phyloP scores from a whole-genome alignment of 2,113 vertebrate species.

The Lucifuga dentata region DNA sequence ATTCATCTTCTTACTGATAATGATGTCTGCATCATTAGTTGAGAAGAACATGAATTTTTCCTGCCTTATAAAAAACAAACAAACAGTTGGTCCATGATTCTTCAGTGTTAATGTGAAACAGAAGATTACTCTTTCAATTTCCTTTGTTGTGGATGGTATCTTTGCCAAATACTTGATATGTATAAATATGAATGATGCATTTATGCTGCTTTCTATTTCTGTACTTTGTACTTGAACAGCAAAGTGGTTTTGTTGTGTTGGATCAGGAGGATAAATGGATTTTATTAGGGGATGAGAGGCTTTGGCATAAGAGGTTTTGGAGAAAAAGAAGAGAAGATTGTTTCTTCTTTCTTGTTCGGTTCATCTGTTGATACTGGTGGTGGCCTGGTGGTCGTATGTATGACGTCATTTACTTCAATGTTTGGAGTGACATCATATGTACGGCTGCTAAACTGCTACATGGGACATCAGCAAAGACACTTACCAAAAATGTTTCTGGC shows the following conservation, averaged over 20 bases:
- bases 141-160: conserved; percentile 14
- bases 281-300: background rate
- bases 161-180: conserved; percentile 1
- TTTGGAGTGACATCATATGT: conserved; percentile 99
- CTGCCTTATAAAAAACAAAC: background rate
- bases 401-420: conserved; percentile 96
- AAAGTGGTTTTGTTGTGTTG: conserved; percentile 9
- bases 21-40: background rate
- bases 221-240: background rate
- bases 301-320: background rate
- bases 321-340: background rate
- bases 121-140: conserved; percentile 20
- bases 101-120: conserved; percentile 25
- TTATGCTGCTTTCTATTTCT: conserved; percentile 3
- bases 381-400: conserved; percentile 97
- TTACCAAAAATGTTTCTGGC: background rate
- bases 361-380: conserved; percentile 82
- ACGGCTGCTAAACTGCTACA: conserved; percentile 96
- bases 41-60: background rate
- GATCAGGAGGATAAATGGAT: background rate
- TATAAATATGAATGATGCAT: conserved; percentile 10
- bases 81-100: conserved; percentile 4
- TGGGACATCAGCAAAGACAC: conserved; percentile 79
- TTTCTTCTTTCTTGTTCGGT: conserved; percentile 14
- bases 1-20: background rate